Evolutionary conservation across 2,797 vertebrate species (phyloP).

Genomic region (Centroberyx gerrardi): DNA sequence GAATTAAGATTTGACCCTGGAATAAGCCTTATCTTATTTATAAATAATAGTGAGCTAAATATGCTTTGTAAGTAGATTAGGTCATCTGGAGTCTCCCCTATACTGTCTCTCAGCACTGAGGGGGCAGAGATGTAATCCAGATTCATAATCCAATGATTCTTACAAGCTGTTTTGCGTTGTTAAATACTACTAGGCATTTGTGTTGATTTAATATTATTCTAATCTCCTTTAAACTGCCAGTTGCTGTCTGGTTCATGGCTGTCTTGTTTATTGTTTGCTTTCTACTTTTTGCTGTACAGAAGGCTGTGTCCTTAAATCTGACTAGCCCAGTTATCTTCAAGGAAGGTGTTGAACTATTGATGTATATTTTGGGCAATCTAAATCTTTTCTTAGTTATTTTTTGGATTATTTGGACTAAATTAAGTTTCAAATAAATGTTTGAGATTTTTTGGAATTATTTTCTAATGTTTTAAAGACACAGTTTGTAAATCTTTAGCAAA

Average conservation of each 20-base stretch:
- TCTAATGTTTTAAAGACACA: neutral
- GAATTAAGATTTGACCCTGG: slow-evolving; percentile 84
- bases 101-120: slow-evolving; percentile 49
- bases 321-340: slow-evolving; percentile 18
- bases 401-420: neutral
- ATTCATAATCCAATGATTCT: slow-evolving; percentile 88
- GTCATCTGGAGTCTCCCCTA: slow-evolving; percentile 72
- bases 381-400: neutral
- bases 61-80: slow-evolving; percentile 87
- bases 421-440: neutral
- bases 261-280: slow-evolving; percentile 65
- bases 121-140: slow-evolving; percentile 83
- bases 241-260: slow-evolving; percentile 76
- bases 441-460: neutral
- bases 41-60: slow-evolving; percentile 85
- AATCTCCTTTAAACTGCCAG: slow-evolving; percentile 82
- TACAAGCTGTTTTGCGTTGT: slow-evolving; percentile 85
- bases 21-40: slow-evolving; percentile 86
- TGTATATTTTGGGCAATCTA: neutral
- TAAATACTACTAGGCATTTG: slow-evolving; percentile 82
- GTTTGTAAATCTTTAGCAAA: neutral
- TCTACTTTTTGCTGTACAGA: slow-evolving; percentile 38
- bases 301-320: slow-evolving; percentile 29
- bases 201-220: slow-evolving; percentile 86
- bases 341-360: slow-evolving; percentile 6